A percentile compares a stretch with the other conserved stretches of the same genome.
Evolutionary conservation across 2,888 invertebrate genomes (phyloP).

Genomic region (Rhaphigaster nebulosa): DNA sequence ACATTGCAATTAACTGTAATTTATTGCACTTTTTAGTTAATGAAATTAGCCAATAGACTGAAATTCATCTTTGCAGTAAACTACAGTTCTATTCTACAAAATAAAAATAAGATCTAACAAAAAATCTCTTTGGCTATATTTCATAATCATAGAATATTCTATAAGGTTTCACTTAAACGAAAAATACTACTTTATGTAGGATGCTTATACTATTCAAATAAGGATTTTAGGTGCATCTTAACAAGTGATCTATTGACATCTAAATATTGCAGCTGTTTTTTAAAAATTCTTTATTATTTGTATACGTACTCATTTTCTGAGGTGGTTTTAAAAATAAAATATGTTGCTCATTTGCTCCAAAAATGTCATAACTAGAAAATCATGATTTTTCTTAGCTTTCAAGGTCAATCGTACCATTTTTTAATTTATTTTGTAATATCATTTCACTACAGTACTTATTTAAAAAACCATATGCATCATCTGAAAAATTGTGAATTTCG

Average conservation of each 20-base stretch:
- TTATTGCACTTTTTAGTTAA: conserved; percentile 5
- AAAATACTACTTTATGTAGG: not conserved
- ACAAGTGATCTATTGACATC: conserved; percentile 33
- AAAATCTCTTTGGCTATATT: conserved; percentile 35
- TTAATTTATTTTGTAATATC: too few relatives aligned
- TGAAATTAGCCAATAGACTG: not conserved
- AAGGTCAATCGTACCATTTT: too few relatives aligned
- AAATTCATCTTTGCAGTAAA: not conserved
- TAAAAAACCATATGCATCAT: too few relatives aligned
- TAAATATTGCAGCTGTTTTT: conserved; percentile 22
- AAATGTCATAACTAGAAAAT: too few relatives aligned
- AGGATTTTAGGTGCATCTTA: conserved; percentile 41
- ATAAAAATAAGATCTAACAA: not conserved
- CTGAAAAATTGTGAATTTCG: too few relatives aligned
- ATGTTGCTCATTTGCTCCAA: not conserved
- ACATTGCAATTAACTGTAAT: conserved; percentile 30
- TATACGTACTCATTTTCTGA: not conserved
- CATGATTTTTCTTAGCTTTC: too few relatives aligned
- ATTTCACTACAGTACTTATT: too few relatives aligned
- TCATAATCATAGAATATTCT: conserved; percentile 17
- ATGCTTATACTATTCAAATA: conserved; percentile 27
- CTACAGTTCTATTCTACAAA: conserved; percentile 26
- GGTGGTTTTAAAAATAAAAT: not conserved
- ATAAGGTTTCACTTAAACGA: not conserved
- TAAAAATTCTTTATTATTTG: not conserved